phyloP scores from a whole-genome alignment of 2,888 invertebrate genomes.

The Drosophila aldrichi region DNA sequence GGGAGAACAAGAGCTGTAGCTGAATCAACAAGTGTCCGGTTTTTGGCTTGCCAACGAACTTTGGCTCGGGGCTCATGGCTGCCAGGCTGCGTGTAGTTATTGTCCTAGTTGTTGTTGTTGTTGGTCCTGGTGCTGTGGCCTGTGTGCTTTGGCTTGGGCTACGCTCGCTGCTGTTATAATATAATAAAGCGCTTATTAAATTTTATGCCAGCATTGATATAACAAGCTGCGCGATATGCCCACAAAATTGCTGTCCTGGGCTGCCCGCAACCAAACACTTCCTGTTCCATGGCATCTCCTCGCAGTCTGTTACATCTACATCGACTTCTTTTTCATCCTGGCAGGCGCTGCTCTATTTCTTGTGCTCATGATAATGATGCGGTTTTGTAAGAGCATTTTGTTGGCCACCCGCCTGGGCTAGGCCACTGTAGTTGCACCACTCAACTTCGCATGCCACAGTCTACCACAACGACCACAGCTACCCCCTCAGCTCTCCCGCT shows the following conservation, averaged over 20 bases:
- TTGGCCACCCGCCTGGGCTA: conserved; percentile 44
- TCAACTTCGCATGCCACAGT: conserved; percentile 18
- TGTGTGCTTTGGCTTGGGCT: too few relatives aligned
- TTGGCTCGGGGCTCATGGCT: conserved; percentile 38
- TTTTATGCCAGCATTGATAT: conserved; percentile 50
- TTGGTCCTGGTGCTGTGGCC: not conserved
- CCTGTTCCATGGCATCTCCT: conserved; percentile 26
- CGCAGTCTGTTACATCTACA: conserved; percentile 1
- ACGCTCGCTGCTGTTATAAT: conserved; percentile 46
- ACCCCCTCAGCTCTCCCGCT: not conserved
- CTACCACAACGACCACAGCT: conserved; percentile 17
- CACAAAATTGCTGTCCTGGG: conserved; percentile 69
- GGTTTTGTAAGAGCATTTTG: conserved; percentile 68
- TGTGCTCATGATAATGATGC: conserved; percentile 73
- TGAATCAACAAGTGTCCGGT: conserved; percentile 58
- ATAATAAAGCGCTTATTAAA: conserved; percentile 80
- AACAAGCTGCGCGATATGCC: conserved; percentile 58
- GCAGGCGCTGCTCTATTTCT: conserved; percentile 55
- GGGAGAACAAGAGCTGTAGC: not conserved
- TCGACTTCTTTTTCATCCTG: conserved; percentile 5
- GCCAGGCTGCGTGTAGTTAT: conserved; percentile 1
- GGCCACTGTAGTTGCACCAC: conserved; percentile 35
- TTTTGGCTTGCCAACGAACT: conserved; percentile 46
- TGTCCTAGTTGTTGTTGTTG: conserved; percentile 32
- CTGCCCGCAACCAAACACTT: conserved; percentile 61